Evolutionary conservation across 92 coral and sea anemone species (phyloP).

Genomic region (Paragorgia papillata): DNA sequence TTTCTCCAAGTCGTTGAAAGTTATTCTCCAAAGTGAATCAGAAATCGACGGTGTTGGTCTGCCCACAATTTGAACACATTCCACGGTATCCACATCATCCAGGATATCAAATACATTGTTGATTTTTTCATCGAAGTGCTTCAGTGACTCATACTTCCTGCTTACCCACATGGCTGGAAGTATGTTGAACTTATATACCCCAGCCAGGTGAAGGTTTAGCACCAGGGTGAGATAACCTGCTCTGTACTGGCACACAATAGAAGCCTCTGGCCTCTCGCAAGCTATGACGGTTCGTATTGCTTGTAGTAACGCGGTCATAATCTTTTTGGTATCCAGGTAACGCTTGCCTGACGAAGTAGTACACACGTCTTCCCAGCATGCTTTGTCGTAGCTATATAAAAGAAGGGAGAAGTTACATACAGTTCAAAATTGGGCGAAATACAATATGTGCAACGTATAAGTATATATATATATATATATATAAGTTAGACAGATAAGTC

Average conservation of each 20-base stretch:
- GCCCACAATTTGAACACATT: conserved; percentile 37
- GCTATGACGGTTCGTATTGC: conserved; percentile 8
- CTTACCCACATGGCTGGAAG: conserved; percentile 33
- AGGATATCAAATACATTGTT: conserved; percentile 8
- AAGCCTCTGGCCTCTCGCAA: conserved; percentile 24
- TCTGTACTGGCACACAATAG: conserved; percentile 7
- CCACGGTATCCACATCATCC: conserved; percentile 1
- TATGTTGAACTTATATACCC: conserved; percentile 22
- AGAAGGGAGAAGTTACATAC: background rate
- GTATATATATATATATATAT: no score
- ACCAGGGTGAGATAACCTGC: background rate
- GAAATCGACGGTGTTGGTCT: conserved; percentile 3
- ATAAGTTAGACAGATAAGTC: no score
- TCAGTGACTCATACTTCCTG: conserved; percentile 9
- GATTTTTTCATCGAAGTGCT: conserved; percentile 34
- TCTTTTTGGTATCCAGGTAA: conserved; percentile 28
- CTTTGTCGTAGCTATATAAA: conserved; percentile 25
- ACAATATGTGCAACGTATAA: no score
- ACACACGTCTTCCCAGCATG: conserved; percentile 47
- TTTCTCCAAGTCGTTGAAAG: conserved; percentile 38
- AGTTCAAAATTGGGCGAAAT: no score
- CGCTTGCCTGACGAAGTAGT: conserved; percentile 24
- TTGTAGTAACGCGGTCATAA: conserved; percentile 10
- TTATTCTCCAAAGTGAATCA: conserved; percentile 25
- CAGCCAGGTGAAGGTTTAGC: conserved; percentile 24